Conservation (phyloP, 2,888 invertebrate species). For the Cheilosia variabilis region DNA sequence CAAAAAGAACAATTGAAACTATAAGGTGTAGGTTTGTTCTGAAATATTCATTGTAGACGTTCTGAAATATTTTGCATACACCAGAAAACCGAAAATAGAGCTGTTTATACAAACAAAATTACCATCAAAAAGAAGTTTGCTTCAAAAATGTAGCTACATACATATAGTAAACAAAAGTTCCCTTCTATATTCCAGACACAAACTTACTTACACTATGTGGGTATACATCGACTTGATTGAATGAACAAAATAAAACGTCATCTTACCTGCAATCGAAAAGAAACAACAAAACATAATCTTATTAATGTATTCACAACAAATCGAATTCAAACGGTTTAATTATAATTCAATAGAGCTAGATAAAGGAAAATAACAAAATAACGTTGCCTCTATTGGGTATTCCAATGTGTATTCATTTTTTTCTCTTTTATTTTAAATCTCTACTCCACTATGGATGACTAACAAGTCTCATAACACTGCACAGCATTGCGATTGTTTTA, state of each 20-base stretch:
- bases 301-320: slow-evolving; percentile 59
- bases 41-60: too few species aligned
- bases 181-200: not conserved
- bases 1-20: too few species aligned
- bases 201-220: not conserved
- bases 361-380: slow-evolving; percentile 47
- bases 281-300: slow-evolving; percentile 41
- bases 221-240: not conserved
- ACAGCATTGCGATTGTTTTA: slow-evolving; percentile 63
- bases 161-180: not conserved
- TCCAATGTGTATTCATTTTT: slow-evolving; percentile 22
- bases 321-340: slow-evolving; percentile 67
- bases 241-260: slow-evolving; percentile 24
- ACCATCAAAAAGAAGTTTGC: too few species aligned
- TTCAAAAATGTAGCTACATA: too few species aligned
- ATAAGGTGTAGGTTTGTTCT: too few species aligned
- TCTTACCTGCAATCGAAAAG: slow-evolving; percentile 64
- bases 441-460: slow-evolving; percentile 42
- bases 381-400: slow-evolving; percentile 65
- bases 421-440: slow-evolving; percentile 7
- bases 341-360: slow-evolving; percentile 45
- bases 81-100: too few species aligned
- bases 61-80: too few species aligned
- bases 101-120: too few species aligned
- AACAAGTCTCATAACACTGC: slow-evolving; percentile 61